Conservation (phyloP, 2,888 invertebrate genomes). For the Furcula furcula region DNA sequence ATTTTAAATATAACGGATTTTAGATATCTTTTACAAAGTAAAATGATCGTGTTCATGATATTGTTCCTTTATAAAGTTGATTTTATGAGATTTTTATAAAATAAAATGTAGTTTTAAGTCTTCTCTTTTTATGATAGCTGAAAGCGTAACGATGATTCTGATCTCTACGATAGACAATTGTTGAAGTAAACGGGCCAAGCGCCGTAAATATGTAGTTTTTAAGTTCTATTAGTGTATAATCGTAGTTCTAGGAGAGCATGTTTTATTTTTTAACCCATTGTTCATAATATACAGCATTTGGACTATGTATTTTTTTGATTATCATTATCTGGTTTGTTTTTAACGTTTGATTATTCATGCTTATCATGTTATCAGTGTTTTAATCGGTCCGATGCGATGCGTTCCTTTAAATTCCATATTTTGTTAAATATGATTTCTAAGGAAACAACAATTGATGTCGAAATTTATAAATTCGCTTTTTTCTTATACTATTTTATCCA, state of each 20-base stretch:
- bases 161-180: slow-evolving; percentile 66
- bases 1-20: not conserved
- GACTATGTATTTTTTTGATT: slow-evolving; percentile 43
- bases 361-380: slow-evolving; percentile 19
- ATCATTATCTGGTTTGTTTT: slow-evolving; percentile 49
- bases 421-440: slow-evolving; percentile 65
- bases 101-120: slow-evolving; percentile 44
- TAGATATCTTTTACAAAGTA: not conserved
- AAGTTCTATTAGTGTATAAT: slow-evolving; percentile 46
- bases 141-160: slow-evolving; percentile 72
- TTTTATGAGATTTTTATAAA: slow-evolving; percentile 52
- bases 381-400: slow-evolving; percentile 37
- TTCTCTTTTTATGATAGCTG: slow-evolving; percentile 61
- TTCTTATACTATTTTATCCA: slow-evolving; percentile 5
- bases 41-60: slow-evolving; percentile 25
- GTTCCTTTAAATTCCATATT: slow-evolving; percentile 65
- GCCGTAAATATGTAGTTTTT: slow-evolving; percentile 39
- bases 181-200: slow-evolving; percentile 70
- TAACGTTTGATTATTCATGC: slow-evolving; percentile 63
- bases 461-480: slow-evolving; percentile 32
- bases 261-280: slow-evolving; percentile 67
- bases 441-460: slow-evolving; percentile 28
- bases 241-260: slow-evolving; percentile 60
- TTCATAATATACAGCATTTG: slow-evolving; percentile 45
- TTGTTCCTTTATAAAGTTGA: slow-evolving; percentile 39